phyloP scores from a whole-genome alignment of 2,797 vertebrate species.

The Notolepis coatsorum region DNA sequence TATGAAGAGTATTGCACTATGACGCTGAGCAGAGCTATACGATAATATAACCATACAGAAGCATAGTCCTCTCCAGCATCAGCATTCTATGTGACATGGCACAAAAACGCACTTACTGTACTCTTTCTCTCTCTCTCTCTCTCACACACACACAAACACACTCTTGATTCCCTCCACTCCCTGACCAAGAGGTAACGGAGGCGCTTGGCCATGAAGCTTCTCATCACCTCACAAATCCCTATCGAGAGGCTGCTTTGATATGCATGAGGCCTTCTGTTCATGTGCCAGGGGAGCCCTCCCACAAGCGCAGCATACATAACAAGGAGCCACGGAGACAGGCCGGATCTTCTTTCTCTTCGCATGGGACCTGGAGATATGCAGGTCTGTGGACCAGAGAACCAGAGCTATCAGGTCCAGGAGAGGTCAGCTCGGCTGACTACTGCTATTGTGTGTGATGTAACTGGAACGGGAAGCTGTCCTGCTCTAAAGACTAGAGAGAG shows the following conservation, averaged over 20 bases:
- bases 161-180: slow-evolving; percentile 32
- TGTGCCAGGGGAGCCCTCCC: slow-evolving; percentile 55
- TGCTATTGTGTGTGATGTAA: no score
- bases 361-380: slow-evolving; percentile 2
- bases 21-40: no score
- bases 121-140: background rate
- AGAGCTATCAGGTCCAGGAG: slow-evolving; percentile 9
- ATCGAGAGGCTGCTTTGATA: slow-evolving; percentile 60
- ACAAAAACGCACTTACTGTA: background rate
- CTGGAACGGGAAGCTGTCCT: no score
- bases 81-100: no score
- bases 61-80: no score
- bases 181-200: slow-evolving; percentile 28
- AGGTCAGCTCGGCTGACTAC: slow-evolving; percentile 17
- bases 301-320: slow-evolving; percentile 51
- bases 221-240: slow-evolving; percentile 45
- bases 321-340: slow-evolving; percentile 24
- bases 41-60: no score
- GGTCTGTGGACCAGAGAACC: slow-evolving; percentile 27
- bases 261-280: slow-evolving; percentile 55
- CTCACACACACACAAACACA: slow-evolving; percentile 1
- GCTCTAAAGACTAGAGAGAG: no score
- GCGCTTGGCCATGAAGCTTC: slow-evolving; percentile 39
- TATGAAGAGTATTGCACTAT: no score
- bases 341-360: slow-evolving; percentile 25